Base-by-base conservation (phyloP, 2,797 vertebrate species). In the Microcaecilia unicolor region DNA sequence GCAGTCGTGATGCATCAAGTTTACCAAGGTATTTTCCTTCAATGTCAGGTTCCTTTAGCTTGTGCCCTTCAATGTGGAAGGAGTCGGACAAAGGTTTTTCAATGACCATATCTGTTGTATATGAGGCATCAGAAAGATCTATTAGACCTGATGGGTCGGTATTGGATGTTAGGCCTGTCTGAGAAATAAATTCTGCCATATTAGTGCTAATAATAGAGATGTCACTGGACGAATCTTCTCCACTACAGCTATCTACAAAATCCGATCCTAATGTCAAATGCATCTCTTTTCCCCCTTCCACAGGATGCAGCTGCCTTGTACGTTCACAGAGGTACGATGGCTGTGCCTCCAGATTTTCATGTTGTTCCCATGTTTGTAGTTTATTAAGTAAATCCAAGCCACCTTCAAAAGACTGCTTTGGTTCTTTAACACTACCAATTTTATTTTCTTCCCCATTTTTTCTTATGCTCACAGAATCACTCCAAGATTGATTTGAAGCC, bases 11-110 rank as follows among this genome's bases (percentile, higher is more conserved):
- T 32, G 80, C 74, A 0, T 89, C 80, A 0, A 87, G 74, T 32
- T 90, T 89, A 22, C 90, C 87, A 1, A 99, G 80, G 48, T 91
- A 98, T 18, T 91, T 88, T 2, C 96, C 96, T 61, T 99, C 96
- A 18, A 93, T 64, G 18, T 98, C 92, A 0, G 89, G 87, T 55
- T 99, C 96, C 70, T 92, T 99, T 33, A 93, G 67, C 38, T 92
- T 97, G 29, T 80, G 81, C 5, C 74, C 65, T 14, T 96, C 93
- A 0, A 51, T 37, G 9, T 86, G 78, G 7, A 74, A 58, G 2
- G 84, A 81, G n/a, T n/a, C n/a, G n/a, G n/a, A n/a, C 37, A 78
- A 55, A 25, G 82, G 59, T 26, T 83, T 91, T 7, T 86, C 83
- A 3, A 71, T 78, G 8, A 45, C 44, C 6, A 52, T 55, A 27